Evolutionary conservation across 2,888 invertebrate species (phyloP).

Genomic region (Chrysina gloriosa): DNA sequence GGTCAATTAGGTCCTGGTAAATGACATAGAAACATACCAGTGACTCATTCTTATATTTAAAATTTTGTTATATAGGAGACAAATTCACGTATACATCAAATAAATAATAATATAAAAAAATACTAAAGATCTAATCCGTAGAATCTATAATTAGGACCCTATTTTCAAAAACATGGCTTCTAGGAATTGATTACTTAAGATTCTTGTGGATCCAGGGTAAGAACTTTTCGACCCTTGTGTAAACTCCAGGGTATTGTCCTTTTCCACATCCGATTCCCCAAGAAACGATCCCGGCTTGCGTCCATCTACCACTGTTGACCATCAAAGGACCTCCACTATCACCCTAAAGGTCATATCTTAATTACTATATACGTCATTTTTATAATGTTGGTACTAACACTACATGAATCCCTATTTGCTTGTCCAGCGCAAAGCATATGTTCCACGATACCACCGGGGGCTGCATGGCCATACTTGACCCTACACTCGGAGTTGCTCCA

Average conservation of each 20-base stretch:
- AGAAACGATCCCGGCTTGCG: constrained; percentile 88
- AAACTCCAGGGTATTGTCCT: constrained; percentile 91
- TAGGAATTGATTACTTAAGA: constrained; percentile 68
- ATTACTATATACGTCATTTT: constrained; percentile 1
- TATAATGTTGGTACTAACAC: constrained; percentile 72
- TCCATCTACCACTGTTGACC: constrained; percentile 82
- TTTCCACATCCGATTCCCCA: constrained; percentile 95
- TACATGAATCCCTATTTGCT: constrained; percentile 88
- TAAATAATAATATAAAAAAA: constrained; percentile 36
- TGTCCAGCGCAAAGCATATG: constrained; percentile 90
- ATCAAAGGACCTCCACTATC: constrained; percentile 91
- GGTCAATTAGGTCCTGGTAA: not conserved
- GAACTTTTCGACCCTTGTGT: constrained; percentile 85
- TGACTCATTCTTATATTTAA: constrained; percentile 38
- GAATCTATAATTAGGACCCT: not conserved
- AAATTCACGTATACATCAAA: constrained; percentile 24
- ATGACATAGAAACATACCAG: constrained; percentile 13
- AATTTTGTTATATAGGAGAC: constrained; percentile 38
- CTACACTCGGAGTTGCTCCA: constrained; percentile 85
- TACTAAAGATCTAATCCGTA: constrained; percentile 17
- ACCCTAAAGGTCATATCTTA: constrained; percentile 71
- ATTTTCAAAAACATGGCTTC: constrained; percentile 1
- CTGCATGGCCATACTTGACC: constrained; percentile 83
- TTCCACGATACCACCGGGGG: constrained; percentile 90
- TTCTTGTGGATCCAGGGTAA: constrained; percentile 90